Conservation (phyloP, 35 echinoderm and acorn worm species). For the Patiria miniata region DNA sequence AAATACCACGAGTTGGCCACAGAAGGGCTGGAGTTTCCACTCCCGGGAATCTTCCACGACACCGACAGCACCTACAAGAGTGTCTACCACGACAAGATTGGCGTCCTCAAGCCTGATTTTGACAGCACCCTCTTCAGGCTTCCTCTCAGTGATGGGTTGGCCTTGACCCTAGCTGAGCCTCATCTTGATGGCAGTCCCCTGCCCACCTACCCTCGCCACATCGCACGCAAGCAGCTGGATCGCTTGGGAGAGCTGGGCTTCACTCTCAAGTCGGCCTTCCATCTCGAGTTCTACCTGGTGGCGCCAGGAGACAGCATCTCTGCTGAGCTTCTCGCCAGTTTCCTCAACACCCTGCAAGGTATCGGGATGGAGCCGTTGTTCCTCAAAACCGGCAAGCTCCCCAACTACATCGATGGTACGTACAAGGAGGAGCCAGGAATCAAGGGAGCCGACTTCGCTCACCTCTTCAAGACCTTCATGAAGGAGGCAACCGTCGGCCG, state of each 20-base stretch:
- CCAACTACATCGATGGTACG: conserved; percentile 53
- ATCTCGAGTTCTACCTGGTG: conserved; percentile 74
- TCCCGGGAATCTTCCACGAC: no score
- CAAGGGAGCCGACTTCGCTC: conserved; percentile 53
- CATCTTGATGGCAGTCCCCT: conserved; percentile 10
- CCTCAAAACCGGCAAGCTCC: conserved; percentile 43
- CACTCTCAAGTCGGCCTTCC: conserved; percentile 38
- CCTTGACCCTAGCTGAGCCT: conserved; percentile 46
- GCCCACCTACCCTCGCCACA: conserved; percentile 43
- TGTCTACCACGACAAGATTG: no score
- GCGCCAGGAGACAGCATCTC: conserved; percentile 5
- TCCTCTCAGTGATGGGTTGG: neutral
- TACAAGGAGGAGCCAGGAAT: conserved; percentile 65
- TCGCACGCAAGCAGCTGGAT: conserved; percentile 66
- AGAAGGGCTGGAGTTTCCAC: no score
- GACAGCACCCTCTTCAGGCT: no score
- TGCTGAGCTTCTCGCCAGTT: conserved; percentile 20
- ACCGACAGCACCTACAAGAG: no score
- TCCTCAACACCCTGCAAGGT: neutral
- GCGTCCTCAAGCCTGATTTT: no score
- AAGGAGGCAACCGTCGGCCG: conserved; percentile 69
- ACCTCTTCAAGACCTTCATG: conserved; percentile 64
- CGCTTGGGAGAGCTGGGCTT: conserved; percentile 43
- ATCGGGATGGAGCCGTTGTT: conserved; percentile 57
- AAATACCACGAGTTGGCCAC: no score